A percentile compares a stretch with the other conserved stretches of the same genome.
phyloP scores from a whole-genome alignment of 1,140 invertebrate species.

The Zaprionus taronus region DNA sequence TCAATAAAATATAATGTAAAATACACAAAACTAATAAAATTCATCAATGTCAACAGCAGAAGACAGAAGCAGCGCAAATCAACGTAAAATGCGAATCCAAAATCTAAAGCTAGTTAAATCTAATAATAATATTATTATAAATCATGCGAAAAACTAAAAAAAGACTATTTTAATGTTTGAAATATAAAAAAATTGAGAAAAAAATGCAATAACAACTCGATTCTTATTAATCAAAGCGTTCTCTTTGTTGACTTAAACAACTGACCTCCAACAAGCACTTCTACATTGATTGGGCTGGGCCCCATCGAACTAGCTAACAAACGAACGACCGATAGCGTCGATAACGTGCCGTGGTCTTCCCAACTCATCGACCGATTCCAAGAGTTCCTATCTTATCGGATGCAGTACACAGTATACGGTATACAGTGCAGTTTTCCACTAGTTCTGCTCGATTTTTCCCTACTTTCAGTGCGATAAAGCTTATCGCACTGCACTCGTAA shows the following conservation, averaged over 20 bases:
- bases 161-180: conserved; percentile 84
- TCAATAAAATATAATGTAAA: conserved; percentile 72
- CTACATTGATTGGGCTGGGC: conserved; percentile 69
- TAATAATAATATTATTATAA: conserved; percentile 61
- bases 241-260: conserved; percentile 71
- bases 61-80: conserved; percentile 6
- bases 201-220: conserved; percentile 51
- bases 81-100: conserved; percentile 60
- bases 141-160: conserved; percentile 70
- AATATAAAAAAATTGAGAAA: conserved; percentile 72
- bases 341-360: conserved; percentile 29
- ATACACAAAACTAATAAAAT: conserved; percentile 68
- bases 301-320: conserved; percentile 28
- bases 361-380: conserved; percentile 56
- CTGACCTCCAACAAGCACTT: conserved; percentile 83
- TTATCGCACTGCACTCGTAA: conserved; percentile 75
- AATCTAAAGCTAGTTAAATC: conserved; percentile 83
- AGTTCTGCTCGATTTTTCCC: conserved; percentile 19
- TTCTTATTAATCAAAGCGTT: conserved; percentile 33
- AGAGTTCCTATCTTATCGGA: conserved; percentile 75
- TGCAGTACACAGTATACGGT: conserved; percentile 42
- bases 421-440: conserved; percentile 64
- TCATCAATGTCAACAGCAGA: conserved; percentile 72
- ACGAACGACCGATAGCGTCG: conserved; percentile 59
- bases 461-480: conserved; percentile 55